Percentiles rank a stretch among this genome's conserved stretches.
Conservation (phyloP, 2,113 vertebrate species). For the Phaethon lepturus region DNA sequence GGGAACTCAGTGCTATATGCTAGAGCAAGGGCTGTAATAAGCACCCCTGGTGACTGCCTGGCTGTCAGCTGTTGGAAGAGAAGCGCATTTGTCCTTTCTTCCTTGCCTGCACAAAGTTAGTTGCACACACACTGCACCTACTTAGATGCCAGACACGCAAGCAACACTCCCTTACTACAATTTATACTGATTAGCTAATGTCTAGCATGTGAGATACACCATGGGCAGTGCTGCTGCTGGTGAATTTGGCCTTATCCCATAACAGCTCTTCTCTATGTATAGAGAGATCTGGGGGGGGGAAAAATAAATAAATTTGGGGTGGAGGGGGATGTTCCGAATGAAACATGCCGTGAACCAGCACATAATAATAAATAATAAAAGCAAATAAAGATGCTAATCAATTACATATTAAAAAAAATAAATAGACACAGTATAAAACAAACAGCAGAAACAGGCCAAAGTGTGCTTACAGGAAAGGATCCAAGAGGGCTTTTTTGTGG, state of each 20-base stretch:
- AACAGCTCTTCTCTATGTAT: not conserved
- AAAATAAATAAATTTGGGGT: no score
- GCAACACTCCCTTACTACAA: not conserved
- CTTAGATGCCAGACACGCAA: not conserved
- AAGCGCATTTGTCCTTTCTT: accelerated
- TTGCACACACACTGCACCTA: not conserved
- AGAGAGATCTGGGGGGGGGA: not conserved
- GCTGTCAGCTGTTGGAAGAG: not conserved
- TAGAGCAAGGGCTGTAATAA: not conserved
- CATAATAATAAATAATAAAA: not conserved
- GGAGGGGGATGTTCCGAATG: not conserved
- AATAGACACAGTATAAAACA: not conserved
- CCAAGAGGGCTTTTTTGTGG: not conserved
- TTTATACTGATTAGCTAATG: not conserved
- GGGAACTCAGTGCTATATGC: accelerated
- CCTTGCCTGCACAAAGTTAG: not conserved
- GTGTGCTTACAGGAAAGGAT: not conserved
- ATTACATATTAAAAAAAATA: not conserved
- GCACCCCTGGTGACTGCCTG: not conserved
- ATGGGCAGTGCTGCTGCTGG: not conserved
- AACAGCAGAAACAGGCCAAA: not conserved
- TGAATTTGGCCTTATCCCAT: not conserved
- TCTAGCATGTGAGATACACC: not conserved
- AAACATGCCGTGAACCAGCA: not conserved
- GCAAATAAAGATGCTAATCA: conserved; percentile 4